phyloP scores from a whole-genome alignment of 2,797 vertebrate genomes.

The Triplophysa bombifrons region DNA sequence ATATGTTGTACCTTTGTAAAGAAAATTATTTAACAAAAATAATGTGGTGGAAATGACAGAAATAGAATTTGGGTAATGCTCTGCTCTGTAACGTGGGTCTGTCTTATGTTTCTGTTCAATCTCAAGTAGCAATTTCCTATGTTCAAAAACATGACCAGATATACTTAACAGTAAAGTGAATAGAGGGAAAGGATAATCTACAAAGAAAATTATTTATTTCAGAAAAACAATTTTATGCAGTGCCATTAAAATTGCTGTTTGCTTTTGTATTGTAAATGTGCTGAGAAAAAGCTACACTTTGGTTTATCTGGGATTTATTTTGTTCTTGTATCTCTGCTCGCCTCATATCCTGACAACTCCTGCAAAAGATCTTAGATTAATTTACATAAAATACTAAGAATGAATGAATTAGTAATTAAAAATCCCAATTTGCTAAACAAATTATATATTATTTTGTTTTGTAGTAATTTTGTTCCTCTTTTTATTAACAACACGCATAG shows the following conservation, averaged over 20 bases:
- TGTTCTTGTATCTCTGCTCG: too few relatives aligned
- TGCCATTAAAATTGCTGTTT: slow-evolving; percentile 84
- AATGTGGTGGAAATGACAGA: slow-evolving; percentile 85
- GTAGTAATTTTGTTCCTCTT: slow-evolving; percentile 7
- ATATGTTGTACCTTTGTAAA: slow-evolving; percentile 99
- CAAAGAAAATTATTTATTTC: slow-evolving; percentile 64
- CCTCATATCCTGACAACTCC: slow-evolving; percentile 50
- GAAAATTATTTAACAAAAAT: slow-evolving; percentile 97
- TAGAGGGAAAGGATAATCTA: slow-evolving; percentile 54
- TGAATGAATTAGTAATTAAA: slow-evolving; percentile 75
- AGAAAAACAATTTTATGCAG: slow-evolving; percentile 77
- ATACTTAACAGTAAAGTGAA: slow-evolving; percentile 49
- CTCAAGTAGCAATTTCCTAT: slow-evolving; percentile 80
- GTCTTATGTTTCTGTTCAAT: slow-evolving; percentile 80
- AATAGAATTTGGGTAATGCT: slow-evolving; percentile 78
- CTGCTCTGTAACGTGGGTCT: slow-evolving; percentile 80
- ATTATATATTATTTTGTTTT: slow-evolving; percentile 37
- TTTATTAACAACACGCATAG: neutral
- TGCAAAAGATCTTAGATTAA: slow-evolving; percentile 64
- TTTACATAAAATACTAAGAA: slow-evolving; percentile 78
- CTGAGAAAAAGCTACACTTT: slow-evolving; percentile 71
- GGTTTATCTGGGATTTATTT: slow-evolving; percentile 72
- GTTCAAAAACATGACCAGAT: slow-evolving; percentile 66
- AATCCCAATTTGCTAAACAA: slow-evolving; percentile 61
- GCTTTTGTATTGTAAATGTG: slow-evolving; percentile 84